Base-by-base conservation (phyloP, 2,888 invertebrate genomes). In the Spodoptera exigua region DNA sequence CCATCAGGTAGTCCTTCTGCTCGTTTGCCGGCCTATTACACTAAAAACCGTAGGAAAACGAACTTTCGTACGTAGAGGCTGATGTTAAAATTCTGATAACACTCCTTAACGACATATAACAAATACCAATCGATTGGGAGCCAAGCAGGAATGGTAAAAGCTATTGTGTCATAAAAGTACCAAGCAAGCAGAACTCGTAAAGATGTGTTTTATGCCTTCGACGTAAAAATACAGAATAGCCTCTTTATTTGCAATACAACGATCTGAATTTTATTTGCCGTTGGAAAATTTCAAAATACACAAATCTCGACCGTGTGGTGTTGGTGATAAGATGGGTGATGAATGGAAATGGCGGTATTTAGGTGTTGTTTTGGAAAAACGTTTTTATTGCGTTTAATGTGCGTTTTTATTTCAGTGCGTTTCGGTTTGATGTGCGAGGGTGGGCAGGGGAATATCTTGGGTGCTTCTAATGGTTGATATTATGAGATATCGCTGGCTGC, bases 181-280 rank as follows among this genome's bases (percentile, higher is more conserved):
- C 47, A 74, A 71, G 70, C 35, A 18, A 63, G 35, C 68, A 79
- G 39, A 44, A 77, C 40, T 70, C 76, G 57, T 75, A 78, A 78
- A 77, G 73, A 78, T 56, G 68, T 70, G 70, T 78, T 82, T 83
- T 77, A 82, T 81, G 69, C 69, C 70, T 71, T 59, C 39, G 63
- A 5, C 76, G 76, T 76, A 82, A 82, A 82, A 83, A 83, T 83
- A 80, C 84, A 77, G 81, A 77, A 84, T 83, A 81, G 83, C 79
- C 66, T 57, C 76, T 79, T 76, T 76, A 76, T 78, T 78, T 74
- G 71, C 73, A 73, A 80, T 79, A 82, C 76, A 80, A 77, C 61
- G 69, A 66, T 53, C 54, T 64, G 60, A 41, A 70, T 74, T 73
- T 71, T 66, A 67, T 61, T 56, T 70, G 63, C 63, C 45, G 37